phyloP scores from a whole-genome alignment of 1,140 invertebrate genomes.

The Drosophila elegans region DNA sequence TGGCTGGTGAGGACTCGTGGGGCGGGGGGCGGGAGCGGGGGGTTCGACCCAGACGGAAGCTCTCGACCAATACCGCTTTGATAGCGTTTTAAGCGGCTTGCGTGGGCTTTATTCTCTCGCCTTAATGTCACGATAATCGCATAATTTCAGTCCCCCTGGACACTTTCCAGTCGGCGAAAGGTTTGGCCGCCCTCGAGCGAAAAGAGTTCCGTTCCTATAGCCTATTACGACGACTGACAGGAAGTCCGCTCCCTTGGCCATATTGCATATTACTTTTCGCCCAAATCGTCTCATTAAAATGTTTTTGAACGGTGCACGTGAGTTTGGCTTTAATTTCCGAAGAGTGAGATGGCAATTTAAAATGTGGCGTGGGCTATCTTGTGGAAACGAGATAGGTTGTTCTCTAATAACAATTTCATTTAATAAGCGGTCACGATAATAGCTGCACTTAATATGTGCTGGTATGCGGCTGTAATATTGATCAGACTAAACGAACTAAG shows the following conservation, averaged over 20 bases:
- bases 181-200: slow-evolving; percentile 9
- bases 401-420: slow-evolving; percentile 2
- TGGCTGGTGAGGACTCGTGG: neutral
- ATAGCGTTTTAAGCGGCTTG: slow-evolving; percentile 74
- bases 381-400: neutral
- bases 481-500: too few species aligned
- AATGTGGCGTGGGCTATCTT: neutral
- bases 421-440: slow-evolving; percentile 1
- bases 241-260: slow-evolving; percentile 1
- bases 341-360: neutral
- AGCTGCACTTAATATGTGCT: too few species aligned
- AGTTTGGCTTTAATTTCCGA: slow-evolving; percentile 36
- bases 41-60: slow-evolving; percentile 52
- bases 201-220: slow-evolving; percentile 15
- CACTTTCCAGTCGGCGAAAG: slow-evolving; percentile 28
- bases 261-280: slow-evolving; percentile 53
- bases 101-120: slow-evolving; percentile 61
- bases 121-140: slow-evolving; percentile 72
- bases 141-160: slow-evolving; percentile 63
- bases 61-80: slow-evolving; percentile 60
- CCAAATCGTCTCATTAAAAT: slow-evolving; percentile 58
- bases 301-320: slow-evolving; percentile 56
- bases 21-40: neutral
- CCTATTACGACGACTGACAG: slow-evolving; percentile 34
- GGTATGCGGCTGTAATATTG: neutral